These are phyloP conservation scores for Ophiodon elongatus DNA, from an alignment of 2,113 vertebrate genomes.

Conservation along the genomic window DNA sequence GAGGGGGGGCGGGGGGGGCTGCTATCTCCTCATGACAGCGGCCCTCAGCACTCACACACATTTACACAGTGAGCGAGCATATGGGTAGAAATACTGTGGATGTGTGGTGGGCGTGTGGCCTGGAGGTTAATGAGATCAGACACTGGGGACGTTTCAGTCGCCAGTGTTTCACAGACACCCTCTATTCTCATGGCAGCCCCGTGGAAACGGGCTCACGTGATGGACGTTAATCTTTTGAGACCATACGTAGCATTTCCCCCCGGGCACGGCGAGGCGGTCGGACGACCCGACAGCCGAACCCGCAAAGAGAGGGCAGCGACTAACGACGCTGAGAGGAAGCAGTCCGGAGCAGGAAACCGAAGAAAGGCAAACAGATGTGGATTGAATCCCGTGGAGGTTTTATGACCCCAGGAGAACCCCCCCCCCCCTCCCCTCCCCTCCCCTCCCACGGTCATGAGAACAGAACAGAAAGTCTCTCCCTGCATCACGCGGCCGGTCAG, in stretches of 20 bases:
- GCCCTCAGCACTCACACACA: constrained; percentile 13
- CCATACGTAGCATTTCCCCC: neutral
- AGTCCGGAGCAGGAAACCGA: neutral
- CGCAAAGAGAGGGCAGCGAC: neutral
- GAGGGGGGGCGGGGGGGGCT: constrained; percentile 31
- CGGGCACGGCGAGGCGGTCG: constrained; percentile 3
- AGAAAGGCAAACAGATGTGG: constrained; percentile 35
- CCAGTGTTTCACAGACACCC: constrained; percentile 32
- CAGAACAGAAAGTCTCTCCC: constrained; percentile 29
- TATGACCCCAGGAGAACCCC: constrained; percentile 32
- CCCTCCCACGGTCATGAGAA: neutral
- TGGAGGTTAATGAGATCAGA: constrained; percentile 48
- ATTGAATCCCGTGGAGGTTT: constrained; percentile 49
- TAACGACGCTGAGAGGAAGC: constrained; percentile 10
- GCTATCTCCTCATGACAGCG: constrained; percentile 54
- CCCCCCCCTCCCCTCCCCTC: no score
- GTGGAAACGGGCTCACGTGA: constrained; percentile 28
- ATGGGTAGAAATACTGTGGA: constrained; percentile 27
- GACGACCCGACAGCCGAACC: neutral
- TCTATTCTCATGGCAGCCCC: constrained; percentile 3
- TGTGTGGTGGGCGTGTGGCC: constrained; percentile 12
- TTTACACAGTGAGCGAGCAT: neutral
- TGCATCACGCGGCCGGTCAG: constrained; percentile 17
- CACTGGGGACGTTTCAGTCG: constrained; percentile 16
- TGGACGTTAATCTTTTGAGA: constrained; percentile 34